Evolutionary conservation across 1,140 invertebrate genomes (phyloP).

Genomic region (Belonocnema kinseyi): DNA sequence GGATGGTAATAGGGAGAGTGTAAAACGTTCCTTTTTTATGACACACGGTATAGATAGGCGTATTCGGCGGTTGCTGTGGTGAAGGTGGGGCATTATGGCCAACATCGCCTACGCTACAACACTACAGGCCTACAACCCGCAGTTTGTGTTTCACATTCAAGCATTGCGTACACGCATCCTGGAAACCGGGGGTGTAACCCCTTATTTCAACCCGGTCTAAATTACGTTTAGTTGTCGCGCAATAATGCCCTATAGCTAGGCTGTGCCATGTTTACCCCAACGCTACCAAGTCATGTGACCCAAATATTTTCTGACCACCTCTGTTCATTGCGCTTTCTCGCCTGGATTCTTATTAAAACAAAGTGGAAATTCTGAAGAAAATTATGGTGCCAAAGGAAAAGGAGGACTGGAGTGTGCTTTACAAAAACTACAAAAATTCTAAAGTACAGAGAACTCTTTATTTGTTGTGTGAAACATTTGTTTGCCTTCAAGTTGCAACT

Average conservation of each 20-base stretch:
- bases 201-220: background rate
- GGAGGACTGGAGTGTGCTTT: no score
- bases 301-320: background rate
- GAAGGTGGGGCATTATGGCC: conserved; percentile 35
- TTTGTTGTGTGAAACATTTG: no score
- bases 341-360: no score
- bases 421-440: no score
- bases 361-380: no score
- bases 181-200: conserved; percentile 5
- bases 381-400: no score
- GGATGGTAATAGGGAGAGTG: conserved; percentile 3
- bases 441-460: no score
- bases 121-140: conserved; percentile 47
- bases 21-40: conserved; percentile 28
- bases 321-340: no score
- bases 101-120: conserved; percentile 48
- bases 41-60: conserved; percentile 37
- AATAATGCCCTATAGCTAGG: background rate
- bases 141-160: conserved; percentile 62
- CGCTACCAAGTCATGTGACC: background rate
- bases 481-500: no score
- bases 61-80: conserved; percentile 41
- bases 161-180: conserved; percentile 13
- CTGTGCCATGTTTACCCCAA: background rate
- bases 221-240: background rate